Percentiles rank a stretch among this genome's conserved stretches.
Evolutionary conservation across 2,113 vertebrate species (phyloP).

Genomic region (Neolamprologus ventralis): DNA sequence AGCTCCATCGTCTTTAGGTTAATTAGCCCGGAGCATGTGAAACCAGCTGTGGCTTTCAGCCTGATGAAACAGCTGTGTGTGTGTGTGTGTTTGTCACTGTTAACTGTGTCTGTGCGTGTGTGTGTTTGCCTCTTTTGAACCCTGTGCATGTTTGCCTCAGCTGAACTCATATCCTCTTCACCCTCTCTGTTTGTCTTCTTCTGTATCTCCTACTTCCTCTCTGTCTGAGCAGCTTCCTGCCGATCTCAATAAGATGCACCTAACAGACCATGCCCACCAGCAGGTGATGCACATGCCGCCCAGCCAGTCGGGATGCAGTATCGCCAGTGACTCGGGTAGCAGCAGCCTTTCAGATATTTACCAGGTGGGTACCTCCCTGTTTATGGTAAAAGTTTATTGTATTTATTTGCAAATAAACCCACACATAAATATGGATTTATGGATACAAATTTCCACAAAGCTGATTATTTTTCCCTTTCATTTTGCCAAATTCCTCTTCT

Average conservation of each 20-base stretch:
- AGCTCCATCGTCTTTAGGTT: background rate
- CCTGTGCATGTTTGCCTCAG: background rate
- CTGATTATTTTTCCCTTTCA: background rate
- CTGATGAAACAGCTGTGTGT: background rate
- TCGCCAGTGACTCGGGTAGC: conserved; percentile 94
- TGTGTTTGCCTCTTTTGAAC: background rate
- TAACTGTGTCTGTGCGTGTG: background rate
- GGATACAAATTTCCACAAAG: background rate
- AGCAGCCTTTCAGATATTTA: conserved; percentile 99
- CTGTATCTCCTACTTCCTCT: conserved; percentile 13
- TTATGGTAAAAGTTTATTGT: background rate
- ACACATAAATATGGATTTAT: background rate
- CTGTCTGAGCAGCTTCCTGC: conserved; percentile 83
- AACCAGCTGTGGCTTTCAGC: conserved; percentile 17
- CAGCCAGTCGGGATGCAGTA: conserved; percentile 95
- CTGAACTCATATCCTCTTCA: background rate
- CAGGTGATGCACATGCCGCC: conserved; percentile 86
- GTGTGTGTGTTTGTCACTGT: background rate
- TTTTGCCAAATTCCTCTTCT: background rate
- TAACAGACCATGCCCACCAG: conserved; percentile 85
- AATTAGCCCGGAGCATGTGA: background rate
- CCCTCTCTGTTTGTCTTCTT: background rate
- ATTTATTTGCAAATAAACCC: background rate
- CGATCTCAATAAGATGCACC: conserved; percentile 96
- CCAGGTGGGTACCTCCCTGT: conserved; percentile 73